Base-by-base conservation (phyloP, 2,888 invertebrate genomes). In the Lepidonotus clava region DNA sequence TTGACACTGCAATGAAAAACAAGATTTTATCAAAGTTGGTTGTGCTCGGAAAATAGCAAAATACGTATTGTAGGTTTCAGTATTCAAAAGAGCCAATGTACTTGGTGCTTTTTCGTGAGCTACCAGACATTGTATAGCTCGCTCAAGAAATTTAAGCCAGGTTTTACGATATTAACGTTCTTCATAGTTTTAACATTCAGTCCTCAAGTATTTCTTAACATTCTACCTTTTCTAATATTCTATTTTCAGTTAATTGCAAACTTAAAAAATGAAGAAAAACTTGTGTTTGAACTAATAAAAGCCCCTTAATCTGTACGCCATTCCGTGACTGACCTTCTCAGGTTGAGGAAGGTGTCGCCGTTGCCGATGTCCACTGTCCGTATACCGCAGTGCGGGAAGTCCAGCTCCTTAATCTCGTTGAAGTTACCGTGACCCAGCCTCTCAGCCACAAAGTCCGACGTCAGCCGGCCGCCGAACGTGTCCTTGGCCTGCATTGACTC, bases 401-500 rank as follows among this genome's bases (percentile, higher is more conserved):
- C 94, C 87, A 94, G 90, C 87, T 94, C 93, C 87, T 91, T 86
- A 5, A 94, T 91, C n/a, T 94, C 93, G 53, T 89, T 88, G 89
- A 94, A 94, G 88, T 91, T 92, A 21, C 92, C 90, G 88, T 93
- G 93, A 61, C 93, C 92, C 4, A 94, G 87, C 88, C 92, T 92
- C 88, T 94, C 94, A 0, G 93, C 93, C 24, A 94, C 92, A 90
- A 94, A 94, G 88, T 94, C 94, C 83, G 91, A 90, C 0, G 94
- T 94, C 83, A 94, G 90, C 66, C 93, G 90, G 14, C 94, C 94
- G 61, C 94, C 94, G 90, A 94, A 93, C 76, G 92, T 90, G 67
- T 94, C 94, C 87, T 92, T 93, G 14, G 94, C 94, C 86, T 90
- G 90, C 86, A 89, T 91, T 0, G 92, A 92, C 87, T 94, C 93